Base-by-base conservation (phyloP, 2,797 vertebrate species). In the Pangasius larnaudii region DNA sequence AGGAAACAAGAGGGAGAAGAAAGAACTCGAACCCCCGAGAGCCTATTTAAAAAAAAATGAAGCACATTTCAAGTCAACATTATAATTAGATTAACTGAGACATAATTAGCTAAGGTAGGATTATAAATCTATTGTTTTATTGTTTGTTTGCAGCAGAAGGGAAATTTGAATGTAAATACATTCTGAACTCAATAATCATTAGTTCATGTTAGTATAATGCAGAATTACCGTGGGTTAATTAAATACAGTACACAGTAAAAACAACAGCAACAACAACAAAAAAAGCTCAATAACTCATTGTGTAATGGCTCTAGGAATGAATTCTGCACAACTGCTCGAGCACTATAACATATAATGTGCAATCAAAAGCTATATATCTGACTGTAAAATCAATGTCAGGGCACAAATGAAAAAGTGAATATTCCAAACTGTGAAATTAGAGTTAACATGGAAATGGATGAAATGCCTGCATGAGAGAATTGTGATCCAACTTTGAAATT, bases 401-500 rank as follows among this genome's bases (percentile, higher is more conserved):
- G 30, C 75, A 4, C 49, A 16, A 81, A 79, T 79, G 51, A 42
- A 67, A 24, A 84, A 24, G 16, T 67, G 51, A 51, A 84, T 51
- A 61, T 63, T 51, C 46, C 24, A 8, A 65, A 79, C 42, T 63
- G 61, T 33, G 59, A 79, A 86, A 86, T 86, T 39, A 58, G 59
- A 36, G 46, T 46, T 65, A 65, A 79, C 56, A 79, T 77, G 85
- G 11, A 39, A 79, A 67, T 78, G n/a, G 87, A 77, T 67, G 71
- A 69, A 58, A 80, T 36, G 53, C 22, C 78, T 80, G 33, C 19
- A 2, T 1, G 77, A 58, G 14, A 42, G 36, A 46, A 42, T 11
- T 10, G 22, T 0, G n/a, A 56, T 69, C 67, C 53, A 30, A n/a
- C 51, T 42, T 80, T 39, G 14, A 89, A 39, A 84, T 86, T 53